Evolutionary conservation across 2,113 vertebrate species (phyloP), one percentile per base, ranked within the genome.

Genomic region (Laticauda colubrina): DNA sequence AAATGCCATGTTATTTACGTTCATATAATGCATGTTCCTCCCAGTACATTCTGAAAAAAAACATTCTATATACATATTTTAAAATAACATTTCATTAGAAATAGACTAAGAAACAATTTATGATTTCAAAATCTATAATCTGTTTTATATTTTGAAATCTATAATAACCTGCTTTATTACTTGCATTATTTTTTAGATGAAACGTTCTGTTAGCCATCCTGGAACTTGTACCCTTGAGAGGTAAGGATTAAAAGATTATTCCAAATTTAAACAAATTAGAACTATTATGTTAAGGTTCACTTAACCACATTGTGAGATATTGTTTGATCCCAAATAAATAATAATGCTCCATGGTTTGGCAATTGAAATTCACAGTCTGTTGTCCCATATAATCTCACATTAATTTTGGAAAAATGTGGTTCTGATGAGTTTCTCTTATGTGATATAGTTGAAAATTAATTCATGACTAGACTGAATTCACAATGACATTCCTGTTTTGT

Each of bases 181-280:
- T 92, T 89, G 59, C 11, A 88, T 93, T 93, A 53, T 61, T 96
- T 43, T 96, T 75, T 93, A 98, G 98, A 98, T 98, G 97, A 98
- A 98, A 92, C 97, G 98, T 69, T 98, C 98, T 45, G 95, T 98
- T 94, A 98, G 98, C 90, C 98, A 98, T 91, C 98, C 98, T 94
- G 98, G 98, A 92, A 97, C 97, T 75, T 98, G 97, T 93, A 97
- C 95, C 96, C 97, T 96, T 93, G 98, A 98, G 87, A 97, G 98
- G 98, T 98, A 97, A 96, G 89, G 54, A 29, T 57, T 87, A 6
- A 86, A 86, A 64, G 39, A 51, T 54, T 45, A 0, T 59, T 39
- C 48, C 1, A 48, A 85, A 85, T 5, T 18, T 10, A 51, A 86
- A 23, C 26, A 91, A 23, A 34, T 21, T 85, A 53, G 21, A 91